Base-by-base conservation (phyloP, 2,888 invertebrate species). In the Diaprepes abbreviatus region DNA sequence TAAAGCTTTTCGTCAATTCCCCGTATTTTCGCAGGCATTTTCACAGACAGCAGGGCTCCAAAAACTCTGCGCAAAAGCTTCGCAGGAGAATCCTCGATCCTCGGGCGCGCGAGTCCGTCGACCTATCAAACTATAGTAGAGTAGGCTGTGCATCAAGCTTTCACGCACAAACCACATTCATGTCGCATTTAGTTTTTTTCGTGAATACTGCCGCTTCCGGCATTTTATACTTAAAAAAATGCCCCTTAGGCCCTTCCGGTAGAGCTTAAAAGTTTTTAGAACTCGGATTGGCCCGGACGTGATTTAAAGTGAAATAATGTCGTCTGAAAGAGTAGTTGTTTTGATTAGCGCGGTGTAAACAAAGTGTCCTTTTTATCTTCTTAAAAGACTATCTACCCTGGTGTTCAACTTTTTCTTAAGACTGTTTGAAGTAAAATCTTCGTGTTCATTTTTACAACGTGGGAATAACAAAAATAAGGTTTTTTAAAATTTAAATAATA, bases 91-190 rank as follows among this genome's bases (percentile, higher is more conserved):
- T 43, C 52, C 21, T 58, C 63, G 14, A 43, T 21, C 38, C 35
- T 31, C 24, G 66, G 55, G 50, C 58, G 60, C 71, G 68, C 74
- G 76, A 73, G 76, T 76, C 74, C 75, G 74, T 74, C 76, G 76
- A 76, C 76, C 75, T 72, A 74, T 72, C 73, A 72, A 63, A 63
- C 63, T 62, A 57, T 48, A 58, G 57, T 52, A 45, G 38, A 69
- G 70, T 66, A 66, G 65, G 63, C 72, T 68, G 70, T 72, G 71
- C 69, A 70, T 67, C 71, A 73, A 71, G 58, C 58, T 58, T 58
- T 74, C 73, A 72, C 70, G 66, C 63, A 68, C 72, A 72, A 48
- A 50, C 50, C 73, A 66, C 71, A 65, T 63, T 70, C 66, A 72
- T 66, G 70, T 62, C 64, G 59, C 59, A 63, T 70, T 43, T 54